These are phyloP conservation scores for Machimus rusticus DNA, from an alignment of 2,888 invertebrate species.

Conservation along the genomic window DNA sequence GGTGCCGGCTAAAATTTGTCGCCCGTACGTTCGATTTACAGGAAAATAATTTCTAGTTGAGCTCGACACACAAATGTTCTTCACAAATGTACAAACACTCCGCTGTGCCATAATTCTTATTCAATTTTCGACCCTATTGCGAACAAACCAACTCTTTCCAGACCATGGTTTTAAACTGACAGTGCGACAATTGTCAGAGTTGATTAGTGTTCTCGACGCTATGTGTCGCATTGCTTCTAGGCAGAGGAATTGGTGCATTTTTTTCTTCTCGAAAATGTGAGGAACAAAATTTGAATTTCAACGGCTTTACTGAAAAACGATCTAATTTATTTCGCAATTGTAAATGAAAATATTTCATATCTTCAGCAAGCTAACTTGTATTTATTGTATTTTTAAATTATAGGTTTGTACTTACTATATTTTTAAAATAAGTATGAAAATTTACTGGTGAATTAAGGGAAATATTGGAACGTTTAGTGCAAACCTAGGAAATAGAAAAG, in stretches of 20 bases:
- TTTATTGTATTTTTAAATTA: too few species aligned
- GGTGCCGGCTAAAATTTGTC: constrained; percentile 18
- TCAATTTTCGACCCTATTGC: neutral
- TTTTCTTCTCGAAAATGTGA: too few species aligned
- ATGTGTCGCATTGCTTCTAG: neutral
- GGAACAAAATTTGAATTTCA: neutral
- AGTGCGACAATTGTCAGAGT: neutral
- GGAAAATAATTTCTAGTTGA: constrained; percentile 25
- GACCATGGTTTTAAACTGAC: neutral
- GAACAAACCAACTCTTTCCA: neutral
- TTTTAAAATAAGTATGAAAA: too few species aligned
- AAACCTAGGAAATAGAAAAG: too few species aligned
- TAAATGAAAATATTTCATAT: too few species aligned
- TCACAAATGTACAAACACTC: constrained; percentile 40
- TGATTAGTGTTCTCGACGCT: neutral
- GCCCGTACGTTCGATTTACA: neutral
- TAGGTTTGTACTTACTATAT: too few species aligned
- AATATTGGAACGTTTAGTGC: too few species aligned
- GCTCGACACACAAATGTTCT: constrained; percentile 34
- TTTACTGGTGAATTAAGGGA: too few species aligned
- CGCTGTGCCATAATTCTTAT: constrained; percentile 44
- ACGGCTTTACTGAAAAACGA: neutral
- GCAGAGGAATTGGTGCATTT: neutral
- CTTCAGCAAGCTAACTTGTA: too few species aligned
- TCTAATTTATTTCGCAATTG: too few species aligned